A percentile compares a stretch with the other conserved stretches of the same genome.
Conservation (phyloP, 2,113 vertebrate genomes). For the Myxocyprinus asiaticus region DNA sequence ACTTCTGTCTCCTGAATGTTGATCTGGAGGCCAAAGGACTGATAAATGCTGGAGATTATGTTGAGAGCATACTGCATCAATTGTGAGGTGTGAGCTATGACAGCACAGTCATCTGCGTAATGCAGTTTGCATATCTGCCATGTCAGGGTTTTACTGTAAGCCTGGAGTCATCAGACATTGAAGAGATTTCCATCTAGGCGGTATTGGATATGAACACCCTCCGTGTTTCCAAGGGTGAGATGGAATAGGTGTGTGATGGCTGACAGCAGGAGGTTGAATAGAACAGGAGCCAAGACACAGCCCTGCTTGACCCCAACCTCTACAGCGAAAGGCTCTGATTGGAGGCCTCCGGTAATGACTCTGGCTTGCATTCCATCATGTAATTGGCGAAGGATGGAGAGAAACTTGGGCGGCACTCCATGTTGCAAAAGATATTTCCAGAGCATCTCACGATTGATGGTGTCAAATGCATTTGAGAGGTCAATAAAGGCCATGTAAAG, state of each 20-base stretch:
- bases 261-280: too few relatives aligned
- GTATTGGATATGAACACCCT: too few relatives aligned
- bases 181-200: too few relatives aligned
- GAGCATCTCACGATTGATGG: not conserved
- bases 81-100: not conserved
- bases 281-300: too few relatives aligned
- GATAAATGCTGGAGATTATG: not conserved
- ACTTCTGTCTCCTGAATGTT: not conserved
- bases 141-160: not conserved
- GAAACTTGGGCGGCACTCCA: too few relatives aligned
- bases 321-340: not conserved
- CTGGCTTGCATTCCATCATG: not conserved
- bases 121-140: not conserved
- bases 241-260: too few relatives aligned
- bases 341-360: not conserved
- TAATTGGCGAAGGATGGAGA: too few relatives aligned
- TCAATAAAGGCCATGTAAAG: slow-evolving; percentile 6
- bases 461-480: not conserved
- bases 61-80: not conserved
- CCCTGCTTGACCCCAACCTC: not conserved
- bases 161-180: too few relatives aligned
- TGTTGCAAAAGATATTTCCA: not conserved
- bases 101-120: too few relatives aligned
- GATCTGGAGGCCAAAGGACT: not conserved
- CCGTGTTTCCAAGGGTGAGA: too few relatives aligned